These are phyloP conservation scores for Lacanobia wlatinum DNA, from an alignment of 2,888 invertebrate species.

Conservation along the genomic window DNA sequence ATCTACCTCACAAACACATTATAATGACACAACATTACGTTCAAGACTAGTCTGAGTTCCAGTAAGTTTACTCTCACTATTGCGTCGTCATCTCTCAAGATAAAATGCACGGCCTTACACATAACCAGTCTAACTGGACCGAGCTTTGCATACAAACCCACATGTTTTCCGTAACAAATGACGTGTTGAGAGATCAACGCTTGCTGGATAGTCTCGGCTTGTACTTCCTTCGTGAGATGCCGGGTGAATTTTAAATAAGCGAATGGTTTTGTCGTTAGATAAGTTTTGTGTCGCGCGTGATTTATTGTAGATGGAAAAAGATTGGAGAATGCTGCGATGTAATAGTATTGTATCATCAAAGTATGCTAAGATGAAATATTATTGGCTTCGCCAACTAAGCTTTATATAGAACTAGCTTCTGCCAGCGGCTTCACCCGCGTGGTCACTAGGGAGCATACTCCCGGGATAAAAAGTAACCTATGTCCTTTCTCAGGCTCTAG, in stretches of 20 bases:
- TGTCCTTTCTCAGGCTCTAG: too few species aligned
- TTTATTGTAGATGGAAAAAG: slow-evolving; percentile 1
- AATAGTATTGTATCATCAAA: neutral
- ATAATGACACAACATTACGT: slow-evolving; percentile 39
- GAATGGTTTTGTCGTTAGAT: slow-evolving; percentile 33
- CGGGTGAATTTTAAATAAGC: slow-evolving; percentile 50
- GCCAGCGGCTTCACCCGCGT: too few species aligned
- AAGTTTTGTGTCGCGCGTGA: slow-evolving; percentile 16
- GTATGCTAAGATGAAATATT: neutral
- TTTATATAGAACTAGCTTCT: too few species aligned
- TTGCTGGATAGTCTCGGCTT: slow-evolving; percentile 29
- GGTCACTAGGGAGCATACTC: too few species aligned
- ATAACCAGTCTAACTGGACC: slow-evolving; percentile 65
- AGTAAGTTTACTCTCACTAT: slow-evolving; percentile 76
- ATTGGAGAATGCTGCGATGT: slow-evolving; percentile 7
- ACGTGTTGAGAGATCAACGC: slow-evolving; percentile 27
- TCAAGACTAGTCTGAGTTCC: slow-evolving; percentile 29
- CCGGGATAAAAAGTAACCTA: too few species aligned
- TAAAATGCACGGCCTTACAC: slow-evolving; percentile 74
- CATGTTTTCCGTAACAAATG: neutral
- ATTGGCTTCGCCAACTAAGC: neutral
- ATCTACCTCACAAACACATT: slow-evolving; percentile 21
- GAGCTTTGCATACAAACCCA: slow-evolving; percentile 39
- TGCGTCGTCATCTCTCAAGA: slow-evolving; percentile 80
- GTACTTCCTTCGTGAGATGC: slow-evolving; percentile 45